Base-by-base conservation (phyloP, 92 coral and sea anemone species). In the Chrysogorgia sp. region DNA sequence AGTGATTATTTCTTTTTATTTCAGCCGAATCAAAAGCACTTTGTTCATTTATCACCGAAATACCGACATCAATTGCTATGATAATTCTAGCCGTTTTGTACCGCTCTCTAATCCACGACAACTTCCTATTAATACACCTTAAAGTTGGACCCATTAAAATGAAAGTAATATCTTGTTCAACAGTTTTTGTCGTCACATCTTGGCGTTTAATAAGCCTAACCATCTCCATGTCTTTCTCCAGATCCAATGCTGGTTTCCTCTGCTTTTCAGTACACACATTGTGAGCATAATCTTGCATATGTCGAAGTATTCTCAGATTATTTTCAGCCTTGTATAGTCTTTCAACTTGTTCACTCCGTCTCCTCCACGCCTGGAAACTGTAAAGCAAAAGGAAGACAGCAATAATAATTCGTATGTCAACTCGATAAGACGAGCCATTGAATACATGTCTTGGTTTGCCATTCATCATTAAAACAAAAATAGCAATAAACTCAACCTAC, bases 71-170 rank as follows among this genome's bases (percentile, higher is more conserved):
- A 49, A 56, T 48, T 3, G 65, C 64, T 0, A 72, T 12, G 10
- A 35, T 49, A 33, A 72, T 23, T 72, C 17, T 72, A 0, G 79
- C 64, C 17, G 12, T 12, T 33, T 53, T 56, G 50, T 53, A 72
- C 59, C 55, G 33, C 17, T 32, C 12, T 53, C 35, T 53, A 4
- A 72, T 8, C 79, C 65, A 72, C n/a, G 22, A 37, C 20, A 72
- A 10, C 23, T 32, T 20, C 3, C 65, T 41, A 24, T 19, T 33
- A 1, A 56, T 20, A 21, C 79, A 72, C 2, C 45, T 48, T 23
- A 53, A 19, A 17, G 79, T 56, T 3, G 63, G 79, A 1, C 79
- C 65, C 64, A 72, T 17, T 10, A 72, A 53, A 17, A 72, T 72
- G 55, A 72, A 72, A n/a, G 79, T 72, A 7, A 72, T 48, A 8